These are phyloP conservation scores for Chironex yamaguchii DNA, from an alignment of 30 jellyfish, hydroid and myxozoan genomes.

Conservation along the genomic window DNA sequence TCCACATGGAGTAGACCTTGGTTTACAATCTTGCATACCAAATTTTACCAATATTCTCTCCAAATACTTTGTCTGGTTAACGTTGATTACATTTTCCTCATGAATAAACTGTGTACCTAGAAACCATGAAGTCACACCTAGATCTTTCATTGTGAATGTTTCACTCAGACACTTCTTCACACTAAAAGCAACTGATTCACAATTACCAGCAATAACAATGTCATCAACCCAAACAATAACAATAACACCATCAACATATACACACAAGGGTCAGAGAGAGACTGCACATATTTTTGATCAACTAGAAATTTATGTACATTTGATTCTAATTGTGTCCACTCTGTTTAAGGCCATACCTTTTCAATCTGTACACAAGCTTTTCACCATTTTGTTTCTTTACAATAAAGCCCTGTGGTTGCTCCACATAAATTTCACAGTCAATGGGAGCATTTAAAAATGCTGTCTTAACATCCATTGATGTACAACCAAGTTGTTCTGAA, in stretches of 20 bases:
- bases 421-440: constrained; percentile 10
- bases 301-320: background rate
- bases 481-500: too few species aligned
- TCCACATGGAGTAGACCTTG: constrained; percentile 70
- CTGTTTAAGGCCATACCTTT: constrained; percentile 44
- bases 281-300: background rate
- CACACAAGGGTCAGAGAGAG: constrained; percentile 26
- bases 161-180: background rate
- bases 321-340: constrained; percentile 16
- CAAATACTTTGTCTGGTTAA: constrained; percentile 6
- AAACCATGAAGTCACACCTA: constrained; percentile 23
- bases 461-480: too few species aligned
- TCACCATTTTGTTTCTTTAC: background rate
- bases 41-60: constrained; percentile 7
- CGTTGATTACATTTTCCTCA: background rate
- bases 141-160: constrained; percentile 41
- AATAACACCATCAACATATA: background rate
- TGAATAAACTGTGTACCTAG: constrained; percentile 13
- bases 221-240: constrained; percentile 50
- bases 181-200: background rate
- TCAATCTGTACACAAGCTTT: constrained; percentile 32
- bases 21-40: constrained; percentile 63
- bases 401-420: constrained; percentile 14
- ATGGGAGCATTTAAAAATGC: constrained; percentile 46
- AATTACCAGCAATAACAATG: background rate